Evolutionary conservation across 2,888 invertebrate species (phyloP), one percentile per base, ranked within the genome.

Genomic region (Osmoderma eremita): DNA sequence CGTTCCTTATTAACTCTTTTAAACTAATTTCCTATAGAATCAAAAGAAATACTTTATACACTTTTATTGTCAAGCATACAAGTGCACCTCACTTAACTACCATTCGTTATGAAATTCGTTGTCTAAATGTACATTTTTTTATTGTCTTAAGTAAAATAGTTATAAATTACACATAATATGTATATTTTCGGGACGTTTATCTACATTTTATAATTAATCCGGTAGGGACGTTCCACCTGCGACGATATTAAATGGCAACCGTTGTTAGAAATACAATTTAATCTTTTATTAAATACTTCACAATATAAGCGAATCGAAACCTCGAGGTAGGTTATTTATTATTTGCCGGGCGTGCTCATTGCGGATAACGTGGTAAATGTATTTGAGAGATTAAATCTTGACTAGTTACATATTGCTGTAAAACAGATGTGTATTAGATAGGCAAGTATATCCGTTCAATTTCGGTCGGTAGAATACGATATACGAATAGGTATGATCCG

Each of bases 371-470:
- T n/a, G 17, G 30, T 17, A 61, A 61, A 61, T 48, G 30, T 61
- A 61, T 48, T 61, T n/a, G 30, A 12, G 24, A 48, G 58, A 61
- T 61, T 61, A 61, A 24, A 61, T 48, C 58, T 61, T 30, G 58
- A 61, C 58, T 61, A 61, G 30, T 61, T 61, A 45, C 45, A 45
- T 48, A 61, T 61, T 61, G 45, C 45, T 36, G 30, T 61, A 45
- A 38, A 45, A 45, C 45, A 61, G 45, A 61, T 61, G n/a, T n/a
- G n/a, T n/a, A 48, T 17, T 42, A 56, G 41, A 49, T 49, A 49
- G 10, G 48, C 24, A 42, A 13, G 45, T 30, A 30, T 61, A 45
- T 48, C 18, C 15, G 58, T 15, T 30, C 45, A 48, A 61, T 61
- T 61, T 61, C 30, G 45, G 17, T 61, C 30, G 10, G 17, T 24